A percentile compares a stretch with the other conserved stretches of the same genome.
These are phyloP conservation scores for Thalassaphorura encarpata DNA, from an alignment of 1,140 invertebrate species.

Conservation along the genomic window DNA sequence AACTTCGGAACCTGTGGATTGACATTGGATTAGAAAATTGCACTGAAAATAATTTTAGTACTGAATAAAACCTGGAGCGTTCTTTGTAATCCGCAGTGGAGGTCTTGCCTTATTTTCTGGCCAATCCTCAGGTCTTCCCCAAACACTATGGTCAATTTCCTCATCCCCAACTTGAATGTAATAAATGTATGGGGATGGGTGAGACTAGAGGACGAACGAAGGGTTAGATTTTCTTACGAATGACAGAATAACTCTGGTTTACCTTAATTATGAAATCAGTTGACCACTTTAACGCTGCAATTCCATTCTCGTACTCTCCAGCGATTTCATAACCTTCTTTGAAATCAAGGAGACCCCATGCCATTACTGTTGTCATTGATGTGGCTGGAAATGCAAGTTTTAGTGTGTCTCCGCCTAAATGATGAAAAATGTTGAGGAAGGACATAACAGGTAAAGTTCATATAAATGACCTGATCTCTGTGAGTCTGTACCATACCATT, in stretches of 20 bases:
- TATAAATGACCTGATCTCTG: neutral
- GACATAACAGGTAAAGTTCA: neutral
- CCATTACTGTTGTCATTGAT: conserved; percentile 35
- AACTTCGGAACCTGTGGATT: conserved; percentile 38
- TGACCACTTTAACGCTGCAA: conserved; percentile 34
- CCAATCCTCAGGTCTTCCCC: conserved; percentile 38
- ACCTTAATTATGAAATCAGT: conserved; percentile 36
- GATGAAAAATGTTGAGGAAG: neutral
- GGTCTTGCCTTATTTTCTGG: conserved; percentile 35
- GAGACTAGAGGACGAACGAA: no score
- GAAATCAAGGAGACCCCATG: conserved; percentile 39
- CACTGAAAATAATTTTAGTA: neutral
- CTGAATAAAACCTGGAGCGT: no score
- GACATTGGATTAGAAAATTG: neutral
- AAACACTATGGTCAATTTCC: conserved; percentile 32
- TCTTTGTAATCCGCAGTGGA: conserved; percentile 35
- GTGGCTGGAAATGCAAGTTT: conserved; percentile 42
- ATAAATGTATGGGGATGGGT: conserved; percentile 40
- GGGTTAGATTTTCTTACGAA: no score
- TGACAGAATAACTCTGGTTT: no score
- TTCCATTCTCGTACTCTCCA: conserved; percentile 36
- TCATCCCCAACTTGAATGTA: conserved; percentile 34
- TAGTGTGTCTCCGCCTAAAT: conserved; percentile 40
- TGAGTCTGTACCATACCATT: neutral
- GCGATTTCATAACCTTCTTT: conserved; percentile 31